These are phyloP conservation scores for Cyprinodon tularosa DNA, from an alignment of 2,113 vertebrate genomes.

Conservation along the genomic window DNA sequence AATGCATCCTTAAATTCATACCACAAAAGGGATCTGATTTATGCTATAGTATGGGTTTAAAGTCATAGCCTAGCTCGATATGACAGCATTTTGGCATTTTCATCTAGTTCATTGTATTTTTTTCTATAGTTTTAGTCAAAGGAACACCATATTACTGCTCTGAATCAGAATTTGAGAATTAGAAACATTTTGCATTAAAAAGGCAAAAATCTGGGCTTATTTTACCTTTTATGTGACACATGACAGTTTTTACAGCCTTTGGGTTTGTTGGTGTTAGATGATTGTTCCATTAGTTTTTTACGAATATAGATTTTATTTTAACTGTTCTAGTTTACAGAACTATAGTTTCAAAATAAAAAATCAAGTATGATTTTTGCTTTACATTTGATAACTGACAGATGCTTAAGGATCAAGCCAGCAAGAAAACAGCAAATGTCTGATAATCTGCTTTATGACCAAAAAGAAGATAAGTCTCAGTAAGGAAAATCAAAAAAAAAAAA, in stretches of 20 bases:
- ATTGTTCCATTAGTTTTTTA: constrained; percentile 53
- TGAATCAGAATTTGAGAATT: neutral
- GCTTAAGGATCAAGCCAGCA: constrained; percentile 10
- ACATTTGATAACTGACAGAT: constrained; percentile 36
- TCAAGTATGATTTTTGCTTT: constrained; percentile 59
- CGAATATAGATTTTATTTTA: constrained; percentile 71
- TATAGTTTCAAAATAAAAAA: constrained; percentile 66
- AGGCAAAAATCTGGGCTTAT: too few species aligned
- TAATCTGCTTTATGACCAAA: constrained; percentile 20
- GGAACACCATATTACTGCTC: too few species aligned
- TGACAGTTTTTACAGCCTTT: constrained; percentile 47
- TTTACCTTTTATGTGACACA: constrained; percentile 40
- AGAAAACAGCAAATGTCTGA: constrained; percentile 20
- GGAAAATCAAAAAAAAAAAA: constrained; percentile 56
- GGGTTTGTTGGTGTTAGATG: constrained; percentile 76
- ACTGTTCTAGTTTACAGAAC: constrained; percentile 46
- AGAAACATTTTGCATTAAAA: too few species aligned
- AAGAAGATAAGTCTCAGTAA: constrained; percentile 34
- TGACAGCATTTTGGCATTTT: neutral
- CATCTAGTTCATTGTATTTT: neutral
- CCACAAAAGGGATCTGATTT: too few species aligned
- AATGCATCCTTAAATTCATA: too few species aligned
- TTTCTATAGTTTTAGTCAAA: neutral
- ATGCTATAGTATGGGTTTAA: too few species aligned
- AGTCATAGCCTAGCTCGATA: too few species aligned